Base-by-base conservation (phyloP, 2,113 vertebrate species). In the Gallinago jamesoni region DNA sequence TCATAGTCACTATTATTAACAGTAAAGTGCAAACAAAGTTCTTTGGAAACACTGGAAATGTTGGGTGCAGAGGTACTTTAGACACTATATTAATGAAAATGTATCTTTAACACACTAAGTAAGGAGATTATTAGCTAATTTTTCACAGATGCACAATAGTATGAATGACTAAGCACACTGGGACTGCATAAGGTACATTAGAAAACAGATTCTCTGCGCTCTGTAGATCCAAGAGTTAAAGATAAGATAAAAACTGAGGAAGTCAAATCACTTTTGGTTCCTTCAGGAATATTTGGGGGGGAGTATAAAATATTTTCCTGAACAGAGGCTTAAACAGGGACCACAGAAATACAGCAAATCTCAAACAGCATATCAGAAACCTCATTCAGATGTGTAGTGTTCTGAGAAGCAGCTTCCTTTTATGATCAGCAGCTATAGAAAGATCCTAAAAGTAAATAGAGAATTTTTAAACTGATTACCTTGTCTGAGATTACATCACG, bases 401-500 rank as follows among this genome's bases (percentile, higher is more conserved):
- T 85, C 67, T 86, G 48, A 85, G 75, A 90, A 92, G 67, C 67
- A 74, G 55, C 52, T 84, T 89, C 35, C 41, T 78, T 87, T 56
- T 66, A 67, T 0, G 4, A 81, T 57, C 37, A 67, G 45, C 87
- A 92, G 80, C 64, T 74, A 66, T 8, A 87, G 73, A 81, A 81
- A 81, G 39, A 81, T 59, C 69, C 67, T 55, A 59, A 87, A 93
- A 93, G 84, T 66, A 83, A 94, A 93, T 55, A 78, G 14, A 63
- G 6, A 8, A 19, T 60, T 84, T 88, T 89, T 73, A 68, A 33
- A 70, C 52, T 64, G 93, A 67, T 91, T 66, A 91, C 76, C 41
- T 73, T 84, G 68, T 56, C 52, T 90, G 84, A 81, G 76, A 84
- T 94, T 86, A 92, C 93, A 84, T 95, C 84, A 91, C 89, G 76